Evolutionary conservation across 92 coral and sea anemone genomes (phyloP), one percentile per base, ranked within the genome.

Genomic region (Palythoa grandis): DNA sequence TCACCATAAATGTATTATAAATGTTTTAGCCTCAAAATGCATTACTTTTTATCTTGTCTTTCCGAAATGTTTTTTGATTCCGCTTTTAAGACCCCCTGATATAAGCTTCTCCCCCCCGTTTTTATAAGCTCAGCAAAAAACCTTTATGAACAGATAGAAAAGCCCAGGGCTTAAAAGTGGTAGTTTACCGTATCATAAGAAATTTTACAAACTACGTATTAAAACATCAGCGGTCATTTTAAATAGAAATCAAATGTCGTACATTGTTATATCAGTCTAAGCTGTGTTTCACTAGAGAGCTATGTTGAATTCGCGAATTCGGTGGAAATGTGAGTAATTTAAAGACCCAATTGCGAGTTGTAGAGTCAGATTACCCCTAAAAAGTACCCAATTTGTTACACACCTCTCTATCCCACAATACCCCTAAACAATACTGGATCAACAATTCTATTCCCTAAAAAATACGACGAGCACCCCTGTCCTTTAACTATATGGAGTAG

Each of bases 161-260:
- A 74, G 78, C 37, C 78, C 61, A 74, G 58, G 78, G 78, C 78
- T 74, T 74, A 74, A 74, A 74, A 74, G 78, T 74, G 16, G 78
- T 74, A 47, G 61, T 48, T 74, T 2, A 74, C 6, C 11, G 58
- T 48, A 74, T 74, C 78, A 35, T 10, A 17, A 74, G 22, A 71
- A 29, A 39, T 71, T 38, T 52, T 71, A 71, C 53, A 71, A 70
- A 70, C 17, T 37, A 35, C 75, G 37, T 71, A 71, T 71, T 71
- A n/a, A 38, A 71, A 71, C 38, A 71, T 71, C 52, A 71, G 12
- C 76, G 19, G 76, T 71, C 76, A 71, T 15, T 70, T 11, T 12
- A 71, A 71, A 71, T 4, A 71, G 76, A 39, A 71, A 38, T 38
- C 53, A 71, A 71, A 68, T 37, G 53, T 71, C 76, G 15, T 71